Conservation (phyloP, 2,797 vertebrate genomes). For the Anguilla marmorata region DNA sequence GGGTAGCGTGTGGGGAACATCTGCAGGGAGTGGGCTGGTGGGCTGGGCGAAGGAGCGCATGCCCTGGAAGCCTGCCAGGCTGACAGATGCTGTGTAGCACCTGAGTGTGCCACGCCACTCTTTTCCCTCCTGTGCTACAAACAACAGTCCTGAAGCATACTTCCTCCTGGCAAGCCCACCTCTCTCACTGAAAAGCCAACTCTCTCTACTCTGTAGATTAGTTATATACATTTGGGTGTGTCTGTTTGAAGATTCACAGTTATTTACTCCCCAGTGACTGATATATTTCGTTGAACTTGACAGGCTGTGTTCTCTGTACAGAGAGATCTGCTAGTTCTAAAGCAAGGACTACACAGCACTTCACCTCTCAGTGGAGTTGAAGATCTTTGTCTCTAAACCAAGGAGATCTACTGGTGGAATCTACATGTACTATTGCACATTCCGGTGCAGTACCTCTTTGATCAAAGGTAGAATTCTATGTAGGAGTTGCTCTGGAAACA, state of each 20-base stretch:
- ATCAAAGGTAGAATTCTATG: not conserved
- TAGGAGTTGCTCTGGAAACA: not conserved
- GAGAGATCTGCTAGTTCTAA: not conserved
- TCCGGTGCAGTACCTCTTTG: not conserved
- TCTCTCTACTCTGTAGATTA: not conserved
- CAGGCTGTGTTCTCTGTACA: not conserved
- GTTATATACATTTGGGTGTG: not conserved
- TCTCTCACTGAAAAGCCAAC: not conserved
- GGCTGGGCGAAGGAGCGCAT: conserved; percentile 36
- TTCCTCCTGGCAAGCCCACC: not conserved
- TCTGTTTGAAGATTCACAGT: not conserved
- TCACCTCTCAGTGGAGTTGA: not conserved
- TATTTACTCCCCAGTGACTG: not conserved
- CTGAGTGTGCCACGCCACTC: conserved; percentile 43
- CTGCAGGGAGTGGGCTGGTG: conserved; percentile 46
- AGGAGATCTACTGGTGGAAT: not conserved
- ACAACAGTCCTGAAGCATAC: not conserved
- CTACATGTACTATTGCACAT: not conserved
- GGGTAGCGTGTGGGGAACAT: conserved; percentile 50
- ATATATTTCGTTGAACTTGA: not conserved
- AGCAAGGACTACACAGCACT: not conserved
- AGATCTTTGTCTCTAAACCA: not conserved
- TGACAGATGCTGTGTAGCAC: conserved; percentile 63
- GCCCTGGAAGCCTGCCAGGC: conserved; percentile 51
- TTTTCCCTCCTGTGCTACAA: conserved; percentile 24